Evolutionary conservation across 2,113 vertebrate genomes (phyloP).

Genomic region (Microcebus jonahi): DNA sequence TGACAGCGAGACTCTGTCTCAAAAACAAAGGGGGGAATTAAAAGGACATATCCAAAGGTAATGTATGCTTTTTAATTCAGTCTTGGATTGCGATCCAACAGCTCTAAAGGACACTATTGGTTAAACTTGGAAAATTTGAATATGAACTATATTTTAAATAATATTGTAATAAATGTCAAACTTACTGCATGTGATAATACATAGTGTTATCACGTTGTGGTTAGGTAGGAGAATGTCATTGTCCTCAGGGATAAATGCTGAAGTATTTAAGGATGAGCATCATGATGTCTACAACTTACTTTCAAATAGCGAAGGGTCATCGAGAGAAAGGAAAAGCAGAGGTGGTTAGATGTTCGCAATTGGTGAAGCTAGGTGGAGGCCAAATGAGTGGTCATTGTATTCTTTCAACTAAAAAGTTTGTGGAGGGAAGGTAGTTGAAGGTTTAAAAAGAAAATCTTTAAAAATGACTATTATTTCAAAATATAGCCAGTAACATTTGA

Average conservation of each 20-base stretch:
- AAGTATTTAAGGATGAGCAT: background rate
- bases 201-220: background rate
- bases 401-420: background rate
- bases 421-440: background rate
- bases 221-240: background rate
- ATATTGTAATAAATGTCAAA: background rate
- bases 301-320: background rate
- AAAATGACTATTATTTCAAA: constrained; percentile 36
- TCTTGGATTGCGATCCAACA: background rate
- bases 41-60: background rate
- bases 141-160: background rate
- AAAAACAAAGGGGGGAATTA: background rate
- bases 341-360: background rate
- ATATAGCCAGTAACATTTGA: constrained; percentile 14
- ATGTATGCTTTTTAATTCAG: background rate
- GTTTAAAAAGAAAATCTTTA: constrained; percentile 16
- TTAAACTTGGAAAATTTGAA: background rate
- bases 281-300: background rate
- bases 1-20: too few species aligned
- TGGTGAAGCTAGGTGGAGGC: background rate
- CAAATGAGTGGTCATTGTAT: background rate
- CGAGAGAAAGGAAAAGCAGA: background rate
- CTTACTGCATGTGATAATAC: background rate
- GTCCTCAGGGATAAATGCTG: background rate
- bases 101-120: background rate